A percentile compares a stretch with the other conserved stretches of the same genome.
phyloP scores from a whole-genome alignment of 2,113 vertebrate genomes.

The Cebidichthys violaceus region DNA sequence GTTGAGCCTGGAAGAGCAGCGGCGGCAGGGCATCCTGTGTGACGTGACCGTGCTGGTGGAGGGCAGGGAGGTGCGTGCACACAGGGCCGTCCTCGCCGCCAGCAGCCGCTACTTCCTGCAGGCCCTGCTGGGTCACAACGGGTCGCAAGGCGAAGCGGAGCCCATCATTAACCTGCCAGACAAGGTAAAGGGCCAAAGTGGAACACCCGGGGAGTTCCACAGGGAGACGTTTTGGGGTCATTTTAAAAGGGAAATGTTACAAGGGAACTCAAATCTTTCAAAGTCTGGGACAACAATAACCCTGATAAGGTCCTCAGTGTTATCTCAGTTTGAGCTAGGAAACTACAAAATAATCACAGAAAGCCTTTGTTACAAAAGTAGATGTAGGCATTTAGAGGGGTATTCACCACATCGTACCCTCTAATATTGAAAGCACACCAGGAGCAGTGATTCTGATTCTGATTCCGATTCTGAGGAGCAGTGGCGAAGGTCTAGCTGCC shows the following conservation, averaged over 20 bases:
- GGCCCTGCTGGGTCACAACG: conserved; percentile 87
- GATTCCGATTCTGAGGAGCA: too few species aligned
- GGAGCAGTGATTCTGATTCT: too few species aligned
- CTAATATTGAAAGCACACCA: too few species aligned
- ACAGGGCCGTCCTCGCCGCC: conserved; percentile 94
- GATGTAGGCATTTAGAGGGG: too few species aligned
- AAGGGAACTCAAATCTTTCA: background rate
- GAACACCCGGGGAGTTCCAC: background rate
- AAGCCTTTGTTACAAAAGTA: background rate
- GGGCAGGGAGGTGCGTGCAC: conserved; percentile 93
- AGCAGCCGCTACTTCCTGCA: conserved; percentile 97
- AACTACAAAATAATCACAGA: background rate
- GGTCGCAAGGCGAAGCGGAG: conserved; percentile 80
- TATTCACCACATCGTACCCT: too few species aligned
- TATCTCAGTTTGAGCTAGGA: background rate
- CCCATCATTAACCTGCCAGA: conserved; percentile 93
- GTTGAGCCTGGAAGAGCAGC: conserved; percentile 96
- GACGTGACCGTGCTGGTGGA: conserved; percentile 94
- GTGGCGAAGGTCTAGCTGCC: too few species aligned
- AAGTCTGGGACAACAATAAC: too few species aligned
- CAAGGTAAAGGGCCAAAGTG: conserved; percentile 84
- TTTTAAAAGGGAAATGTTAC: background rate
- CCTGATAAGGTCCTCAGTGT: background rate
- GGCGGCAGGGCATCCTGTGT: conserved; percentile 94
- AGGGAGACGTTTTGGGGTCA: background rate